Evolutionary conservation across 2,113 vertebrate genomes (phyloP), one percentile per base, ranked within the genome.

Genomic region (Peromyscus leucopus): DNA sequence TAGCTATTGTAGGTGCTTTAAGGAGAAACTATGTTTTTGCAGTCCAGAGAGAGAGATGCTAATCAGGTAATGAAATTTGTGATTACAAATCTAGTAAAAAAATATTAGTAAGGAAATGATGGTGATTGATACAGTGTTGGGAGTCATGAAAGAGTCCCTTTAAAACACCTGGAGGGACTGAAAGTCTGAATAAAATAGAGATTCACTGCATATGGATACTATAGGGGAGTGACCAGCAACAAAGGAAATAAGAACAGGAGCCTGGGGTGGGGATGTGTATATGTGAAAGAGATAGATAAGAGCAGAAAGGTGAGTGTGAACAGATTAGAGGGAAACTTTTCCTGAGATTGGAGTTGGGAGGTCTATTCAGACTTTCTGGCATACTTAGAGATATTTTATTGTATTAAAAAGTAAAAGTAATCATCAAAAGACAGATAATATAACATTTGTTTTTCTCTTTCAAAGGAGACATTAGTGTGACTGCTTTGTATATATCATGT

Each of bases 181-280:
- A 0, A 80, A 3, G 74, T 55, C 5, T 8, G 1, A 92, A 82
- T 4, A 79, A 8, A 67, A 26, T 7, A 26, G 24, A 33, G n/a
- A 22, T 76, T 28, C 16, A 84, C 17, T 31, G 10, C 5, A 24
- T 72, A 33, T n/a, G 16, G 16, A 8, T 21, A 19, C 69, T 36
- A 71, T 6, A 36, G 33, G 16, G 13, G 1, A n/a, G 15, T 69
- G 6, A 71, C 19, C 36, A n/a, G 36, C 2, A 8, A 1, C 6
- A 17, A 72, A 19, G 2, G 36, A 72, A 72, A 33, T 13, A n/a
- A 17, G 36, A n/a, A 3, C 17, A n/a, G n/a, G 36, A n/a, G 69
- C 2, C 17, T 8, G 33, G n/a, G 33, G 7, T n/a, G 36, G 33
- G n/a, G 7, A 19, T n/a, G 16, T n/a, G 7, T 7, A 31, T 3